A percentile compares a stretch with the other conserved stretches of the same genome.
Evolutionary conservation across 2,797 vertebrate species (phyloP).

Genomic region (Microctenopoma lineatum): DNA sequence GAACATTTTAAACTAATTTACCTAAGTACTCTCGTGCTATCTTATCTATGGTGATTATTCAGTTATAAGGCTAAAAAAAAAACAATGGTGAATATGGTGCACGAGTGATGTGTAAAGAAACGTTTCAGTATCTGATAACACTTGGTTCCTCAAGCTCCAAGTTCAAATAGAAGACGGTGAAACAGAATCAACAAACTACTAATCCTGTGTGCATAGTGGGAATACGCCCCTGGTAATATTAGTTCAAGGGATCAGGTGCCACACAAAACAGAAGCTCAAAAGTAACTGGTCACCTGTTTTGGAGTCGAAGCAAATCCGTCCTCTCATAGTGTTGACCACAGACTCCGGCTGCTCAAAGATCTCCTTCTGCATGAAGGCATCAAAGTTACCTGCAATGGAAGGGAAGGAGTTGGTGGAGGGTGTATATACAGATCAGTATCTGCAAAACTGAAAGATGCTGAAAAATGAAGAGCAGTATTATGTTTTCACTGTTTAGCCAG

Average conservation of each 20-base stretch:
- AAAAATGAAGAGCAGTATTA: not conserved
- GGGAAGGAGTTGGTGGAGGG: not conserved
- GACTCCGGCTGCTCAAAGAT: constrained; percentile 98
- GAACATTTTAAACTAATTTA: not conserved
- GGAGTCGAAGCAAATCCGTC: constrained; percentile 91
- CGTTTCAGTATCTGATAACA: not conserved
- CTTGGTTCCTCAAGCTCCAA: not conserved
- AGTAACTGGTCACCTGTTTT: constrained; percentile 85
- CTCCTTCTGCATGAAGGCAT: constrained; percentile 98
- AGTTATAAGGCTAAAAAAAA: not conserved
- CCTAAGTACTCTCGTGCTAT: not conserved
- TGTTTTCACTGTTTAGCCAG: constrained; percentile 46
- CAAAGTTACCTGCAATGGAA: constrained; percentile 88
- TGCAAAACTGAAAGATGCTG: not conserved
- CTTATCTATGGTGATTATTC: not conserved
- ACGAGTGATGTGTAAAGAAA: not conserved
- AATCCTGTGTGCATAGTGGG: constrained; percentile 8
- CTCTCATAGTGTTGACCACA: constrained; percentile 97
- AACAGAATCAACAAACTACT: not conserved
- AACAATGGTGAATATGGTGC: not conserved
- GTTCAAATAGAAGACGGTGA: not conserved
- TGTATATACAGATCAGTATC: not conserved
- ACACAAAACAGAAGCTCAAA: constrained; percentile 2
- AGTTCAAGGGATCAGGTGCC: not conserved
- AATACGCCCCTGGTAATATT: not conserved